phyloP scores from a whole-genome alignment of 1,140 invertebrate species.

The Campodea augens region DNA sequence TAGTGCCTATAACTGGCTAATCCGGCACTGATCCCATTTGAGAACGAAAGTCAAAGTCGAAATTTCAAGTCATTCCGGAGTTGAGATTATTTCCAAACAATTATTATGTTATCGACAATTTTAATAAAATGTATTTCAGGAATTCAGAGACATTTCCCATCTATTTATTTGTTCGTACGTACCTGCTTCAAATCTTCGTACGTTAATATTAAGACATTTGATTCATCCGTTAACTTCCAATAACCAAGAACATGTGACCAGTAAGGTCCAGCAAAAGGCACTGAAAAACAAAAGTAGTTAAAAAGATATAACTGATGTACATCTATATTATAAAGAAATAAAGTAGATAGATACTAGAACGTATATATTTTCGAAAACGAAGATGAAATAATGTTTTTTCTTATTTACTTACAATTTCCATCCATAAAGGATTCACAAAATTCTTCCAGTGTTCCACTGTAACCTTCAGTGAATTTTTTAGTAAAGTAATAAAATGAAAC shows the following conservation, averaged over 20 bases:
- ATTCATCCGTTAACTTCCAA: constrained; percentile 47
- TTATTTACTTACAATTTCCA: constrained; percentile 29
- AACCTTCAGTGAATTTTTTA: constrained; percentile 44
- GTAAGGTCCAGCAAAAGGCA: constrained; percentile 43
- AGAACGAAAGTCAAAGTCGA: no score
- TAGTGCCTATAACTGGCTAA: no score
- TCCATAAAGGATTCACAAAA: constrained; percentile 58
- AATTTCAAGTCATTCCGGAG: no score
- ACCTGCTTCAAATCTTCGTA: constrained; percentile 68
- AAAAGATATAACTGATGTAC: no score
- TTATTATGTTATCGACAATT: no score
- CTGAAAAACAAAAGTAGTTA: no score
- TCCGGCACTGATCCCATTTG: no score
- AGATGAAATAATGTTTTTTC: neutral
- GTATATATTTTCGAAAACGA: neutral
- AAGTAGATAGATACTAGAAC: constrained; percentile 17
- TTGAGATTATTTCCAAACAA: no score
- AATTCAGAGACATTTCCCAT: no score
- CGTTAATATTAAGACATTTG: constrained; percentile 58
- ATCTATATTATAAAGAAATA: no score
- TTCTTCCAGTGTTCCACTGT: constrained; percentile 48
- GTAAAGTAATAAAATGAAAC: constrained; percentile 76
- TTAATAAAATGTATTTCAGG: no score
- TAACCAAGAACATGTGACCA: constrained; percentile 47
- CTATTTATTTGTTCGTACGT: no score